Base-by-base conservation (phyloP, 2,888 invertebrate genomes). In the Oligia strigilis region DNA sequence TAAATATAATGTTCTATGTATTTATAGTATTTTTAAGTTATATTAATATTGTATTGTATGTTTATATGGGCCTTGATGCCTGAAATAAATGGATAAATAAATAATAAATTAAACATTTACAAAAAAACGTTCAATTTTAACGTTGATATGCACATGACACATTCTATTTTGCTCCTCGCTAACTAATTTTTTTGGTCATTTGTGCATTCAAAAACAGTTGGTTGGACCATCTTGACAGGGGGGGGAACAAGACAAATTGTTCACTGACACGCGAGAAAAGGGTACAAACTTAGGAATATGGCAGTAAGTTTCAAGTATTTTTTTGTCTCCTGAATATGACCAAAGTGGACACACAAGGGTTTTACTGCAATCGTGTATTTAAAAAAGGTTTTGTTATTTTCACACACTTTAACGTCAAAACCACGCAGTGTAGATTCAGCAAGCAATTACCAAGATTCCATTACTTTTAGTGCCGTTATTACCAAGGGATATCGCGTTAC, bases 201-300 rank as follows among this genome's bases (percentile, higher is more conserved):
- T 67, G 43, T 43, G 49, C 60, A 60, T 76, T 83, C 13, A 52
- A 83, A 81, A 81, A 78, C 43, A 55, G 40, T 46, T 58, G 3
- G 23, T n/a, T n/a, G 52, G 13, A 60, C 71, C 70, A 69, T 72
- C 77, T 17, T 64, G 74, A 71, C 64, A 72, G 64, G 36, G n/a
- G 55, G 62, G n/a, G 55, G 62, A 36, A 67, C 62, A 79, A 72
- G 85, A 83, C 46, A 84, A 84, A 83, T 84, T 58, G 80, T 75
- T 72, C 58, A 43, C 29, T 84, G 71, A 80, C 82, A 83, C 58
- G 75, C 64, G 29, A 52, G 36, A 64, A 67, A 60, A 80, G 66
- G 58, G 49, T 62, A 55, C 23, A 17, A 23, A 3, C 62, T 1
- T 8, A 1, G 40, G 40, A 78, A 19, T 9, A 6, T 3, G 13